These are phyloP conservation scores for Lycia hirtaria DNA, from an alignment of 2,888 invertebrate genomes.

Conservation along the genomic window DNA sequence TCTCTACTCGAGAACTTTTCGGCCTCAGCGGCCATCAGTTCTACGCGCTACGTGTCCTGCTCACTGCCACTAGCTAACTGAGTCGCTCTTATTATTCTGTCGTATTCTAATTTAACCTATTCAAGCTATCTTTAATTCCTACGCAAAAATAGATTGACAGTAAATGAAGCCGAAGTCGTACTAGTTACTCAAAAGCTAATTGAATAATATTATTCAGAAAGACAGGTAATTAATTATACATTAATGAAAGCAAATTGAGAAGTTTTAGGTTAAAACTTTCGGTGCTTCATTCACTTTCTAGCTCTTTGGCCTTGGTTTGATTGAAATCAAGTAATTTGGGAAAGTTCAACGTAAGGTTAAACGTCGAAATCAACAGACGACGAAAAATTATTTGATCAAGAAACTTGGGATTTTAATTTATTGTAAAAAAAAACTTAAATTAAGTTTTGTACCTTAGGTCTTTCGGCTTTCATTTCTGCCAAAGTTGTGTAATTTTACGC, in stretches of 20 bases:
- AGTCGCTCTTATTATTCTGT: no score
- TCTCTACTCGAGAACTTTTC: no score
- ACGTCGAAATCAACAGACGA: background rate
- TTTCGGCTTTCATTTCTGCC: no score
- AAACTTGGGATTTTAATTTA: background rate
- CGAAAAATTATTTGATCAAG: conserved; percentile 9
- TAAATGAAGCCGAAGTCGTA: no score
- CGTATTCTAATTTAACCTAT: no score
- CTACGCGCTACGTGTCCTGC: no score
- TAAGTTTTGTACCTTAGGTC: no score
- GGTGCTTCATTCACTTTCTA: background rate
- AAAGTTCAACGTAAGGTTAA: conserved; percentile 4
- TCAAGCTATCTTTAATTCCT: no score
- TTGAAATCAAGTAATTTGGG: conserved; percentile 18
- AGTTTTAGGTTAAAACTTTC: conserved; percentile 3
- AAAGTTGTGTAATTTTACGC: no score
- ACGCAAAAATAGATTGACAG: no score
- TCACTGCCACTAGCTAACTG: no score
- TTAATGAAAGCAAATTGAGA: conserved; percentile 9
- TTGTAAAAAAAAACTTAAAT: background rate
- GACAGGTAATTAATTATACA: conserved; percentile 2
- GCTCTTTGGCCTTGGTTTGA: conserved; percentile 12
- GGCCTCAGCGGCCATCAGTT: no score
- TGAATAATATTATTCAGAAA: background rate
- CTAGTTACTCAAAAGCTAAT: background rate